Base-by-base conservation (phyloP, 2,113 vertebrate species). In the Oceanodroma tethys region DNA sequence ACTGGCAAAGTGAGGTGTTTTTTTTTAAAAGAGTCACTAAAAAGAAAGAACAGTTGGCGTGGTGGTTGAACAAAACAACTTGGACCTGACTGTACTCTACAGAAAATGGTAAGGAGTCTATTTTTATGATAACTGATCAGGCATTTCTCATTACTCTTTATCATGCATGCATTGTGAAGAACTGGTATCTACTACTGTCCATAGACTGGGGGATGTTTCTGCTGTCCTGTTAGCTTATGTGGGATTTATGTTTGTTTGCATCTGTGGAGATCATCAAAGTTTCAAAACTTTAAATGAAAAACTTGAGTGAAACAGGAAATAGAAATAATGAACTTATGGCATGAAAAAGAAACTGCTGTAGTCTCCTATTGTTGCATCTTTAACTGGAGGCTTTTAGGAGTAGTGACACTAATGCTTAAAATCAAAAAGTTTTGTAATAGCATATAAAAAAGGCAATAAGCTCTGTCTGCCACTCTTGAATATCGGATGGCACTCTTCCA, bases 31-130 rank as follows among this genome's bases (percentile, higher is more conserved):
- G 76, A 97, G 76, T 92, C 68, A 59, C 59, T 84, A 78, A 83
- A 97, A 91, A 86, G 91, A 86, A 89, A 78, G 80, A 92, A 56
- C 70, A n/a, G 71, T 94, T 97, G 95, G 71, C 13, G 83, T 86
- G 95, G 91, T 95, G 79, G 72, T 95, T 95, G 81, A 95, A 96
- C 74, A 50, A 86, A 97, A 81, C 76, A 93, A 58, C 86, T 93
- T 65, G 16, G 79, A 93, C 95, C 78, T 91, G 86, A 75, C 72
- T 93, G 66, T 96, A 56, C 89, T 94, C 93, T 85, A 9, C 96
- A 92, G 81, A 96, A 89, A 94, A 97, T 98, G 97, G 98, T 98
- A 98, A 98, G 98, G 68, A 81, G 67, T 63, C 62, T 97, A 43
- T 34, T 81, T 94, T 90, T 62, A 55, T 88, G 27, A 36, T 71